Evolutionary conservation across 2,888 invertebrate species (phyloP), one percentile per base, ranked within the genome.

Genomic region (Ichneumon xanthorius): DNA sequence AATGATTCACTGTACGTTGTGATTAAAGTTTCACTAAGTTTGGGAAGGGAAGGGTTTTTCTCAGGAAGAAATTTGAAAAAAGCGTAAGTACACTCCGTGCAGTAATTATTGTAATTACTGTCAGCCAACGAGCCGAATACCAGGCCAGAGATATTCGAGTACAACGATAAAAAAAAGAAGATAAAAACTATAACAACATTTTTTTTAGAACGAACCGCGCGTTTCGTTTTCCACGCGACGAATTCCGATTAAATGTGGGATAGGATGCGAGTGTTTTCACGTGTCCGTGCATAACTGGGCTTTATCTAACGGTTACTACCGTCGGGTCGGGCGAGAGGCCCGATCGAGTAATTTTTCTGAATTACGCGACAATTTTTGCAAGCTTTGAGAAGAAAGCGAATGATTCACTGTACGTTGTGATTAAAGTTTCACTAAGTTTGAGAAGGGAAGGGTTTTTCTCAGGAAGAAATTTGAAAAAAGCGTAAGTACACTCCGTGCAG

Each of bases 201-300:
- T 11, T 6, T 58, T 26, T 58, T 22, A 14, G 45, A 48, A 48
- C 14, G 16, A 48, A 16, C 4, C 45, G 16, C 45, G 4, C 45
- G 14, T 48, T 70, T 58, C 3, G 11, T 19, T 48, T 55, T 40
- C 53, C 6, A 80, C 53, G 53, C 72, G 63, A 71, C 37, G 26
- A 65, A 16, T 37, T 50, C 45, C 53, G 50, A 80, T 72, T 53
- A 55, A 55, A 65, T 65, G 40, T 50, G 37, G 22, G 19, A 22
- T 11, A 16, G 37, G 33, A 19, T 33, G 53, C 22, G 30, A 16
- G 40, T 55, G 14, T 48, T 48, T 72, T 71, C 50, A 72, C 72
- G 53, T 65, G 72, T 45, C 72, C 65, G 55, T 72, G 72, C 55
- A 80, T 72, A 65, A 55, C 19, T 22, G 61, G n/a, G 19, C 70